Conservation (phyloP, 92 coral and sea anemone genomes). For the Muricea muricata region DNA sequence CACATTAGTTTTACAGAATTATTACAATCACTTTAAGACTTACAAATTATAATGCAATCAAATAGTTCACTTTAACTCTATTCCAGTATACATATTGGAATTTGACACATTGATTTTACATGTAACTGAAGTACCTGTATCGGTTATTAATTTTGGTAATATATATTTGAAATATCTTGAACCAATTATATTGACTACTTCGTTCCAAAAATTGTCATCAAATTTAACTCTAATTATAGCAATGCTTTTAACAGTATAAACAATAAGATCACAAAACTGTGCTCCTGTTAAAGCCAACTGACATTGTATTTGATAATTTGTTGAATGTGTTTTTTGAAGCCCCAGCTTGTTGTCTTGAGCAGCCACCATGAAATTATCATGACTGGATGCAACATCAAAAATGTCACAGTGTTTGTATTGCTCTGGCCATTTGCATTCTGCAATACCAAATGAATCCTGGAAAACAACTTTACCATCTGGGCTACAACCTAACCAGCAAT, state of each 20-base stretch:
- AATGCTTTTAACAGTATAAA: constrained; percentile 65
- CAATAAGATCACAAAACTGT: constrained; percentile 61
- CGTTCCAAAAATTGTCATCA: constrained; percentile 63
- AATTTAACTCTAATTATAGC: constrained; percentile 55
- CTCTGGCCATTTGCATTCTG: constrained; percentile 74
- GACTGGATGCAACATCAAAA: constrained; percentile 61
- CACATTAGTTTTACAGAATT: too few relatives aligned
- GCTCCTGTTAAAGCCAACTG: constrained; percentile 67
- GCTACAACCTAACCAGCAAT: constrained; percentile 59
- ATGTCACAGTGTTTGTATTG: constrained; percentile 63
- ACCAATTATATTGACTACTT: constrained; percentile 55
- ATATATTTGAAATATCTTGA: constrained; percentile 56
- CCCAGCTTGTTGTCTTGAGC: constrained; percentile 32
- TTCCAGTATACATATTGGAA: too few relatives aligned
- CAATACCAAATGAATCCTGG: constrained; percentile 59
- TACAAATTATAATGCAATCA: too few relatives aligned
- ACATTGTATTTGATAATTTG: constrained; percentile 50
- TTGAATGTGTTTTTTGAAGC: constrained; percentile 42
- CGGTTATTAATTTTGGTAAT: constrained; percentile 60
- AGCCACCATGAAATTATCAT: constrained; percentile 52
- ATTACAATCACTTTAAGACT: too few relatives aligned
- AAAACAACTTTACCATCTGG: constrained; percentile 65
- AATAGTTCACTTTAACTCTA: too few relatives aligned
- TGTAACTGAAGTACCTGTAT: too few relatives aligned
- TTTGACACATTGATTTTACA: too few relatives aligned